Evolutionary conservation across 1,140 invertebrate genomes (phyloP), one percentile per base, ranked within the genome.

Genomic region (Marisa cornuarietis): DNA sequence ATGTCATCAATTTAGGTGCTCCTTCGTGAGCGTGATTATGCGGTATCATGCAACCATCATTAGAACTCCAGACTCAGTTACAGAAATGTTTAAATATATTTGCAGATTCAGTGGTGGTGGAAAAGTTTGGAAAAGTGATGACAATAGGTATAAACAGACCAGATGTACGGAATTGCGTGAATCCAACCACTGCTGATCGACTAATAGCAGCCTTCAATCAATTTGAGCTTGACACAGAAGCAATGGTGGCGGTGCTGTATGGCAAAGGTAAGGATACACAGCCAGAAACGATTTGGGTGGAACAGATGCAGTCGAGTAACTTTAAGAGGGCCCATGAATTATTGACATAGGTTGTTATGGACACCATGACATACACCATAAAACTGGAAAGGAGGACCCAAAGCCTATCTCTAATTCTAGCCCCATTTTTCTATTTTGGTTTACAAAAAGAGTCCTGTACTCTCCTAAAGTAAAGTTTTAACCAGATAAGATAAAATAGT

Each of bases 91-190:
- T 22, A 65, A 20, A 42, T 42, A 42, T 42, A 42, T 72, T 52
- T 83, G 52, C 78, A 82, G 80, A 81, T 31, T 22, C 81, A 49
- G 81, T 87, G 26, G 75, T 81, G 20, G 73, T 79, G 14, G 82
- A 85, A 31, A 78, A 81, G 68, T 66, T 83, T 22, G 86, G 83
- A 4, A 61, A 78, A 49, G 81, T 88, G 20, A 76, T 69, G 63
- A 92, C 94, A 49, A 95, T 98, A 79, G 95, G 95, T n/a, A 95
- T 98, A 69, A 97, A 97, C 91, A 92, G 96, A 66, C 95, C 96
- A 14, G 91, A 93, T 18, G 95, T 94, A 83, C 93, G 95, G 71
- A 98, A 98, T 90, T 95, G 95, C 87, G 91, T 98, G 4, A 94
- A 97, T 88, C 91, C 90, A 66, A 88, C 88, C 14, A 95, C 95